Conservation (phyloP, 2,113 vertebrate species). For the Atrichornis clamosus region DNA sequence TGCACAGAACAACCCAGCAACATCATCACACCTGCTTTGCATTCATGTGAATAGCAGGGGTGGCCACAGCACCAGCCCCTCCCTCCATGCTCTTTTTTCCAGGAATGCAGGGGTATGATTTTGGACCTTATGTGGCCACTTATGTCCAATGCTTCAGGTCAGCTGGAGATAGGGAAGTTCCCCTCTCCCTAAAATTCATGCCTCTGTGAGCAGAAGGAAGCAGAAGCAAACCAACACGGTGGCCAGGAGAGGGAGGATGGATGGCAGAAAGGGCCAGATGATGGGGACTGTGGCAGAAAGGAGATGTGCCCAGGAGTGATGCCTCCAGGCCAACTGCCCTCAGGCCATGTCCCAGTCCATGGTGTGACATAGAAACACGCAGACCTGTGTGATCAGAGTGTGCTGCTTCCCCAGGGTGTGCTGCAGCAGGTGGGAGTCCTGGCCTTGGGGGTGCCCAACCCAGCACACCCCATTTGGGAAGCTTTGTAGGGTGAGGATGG, state of each 20-base stretch:
- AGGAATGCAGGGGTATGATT: not conserved
- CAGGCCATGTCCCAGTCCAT: not conserved
- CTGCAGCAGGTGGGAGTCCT: not conserved
- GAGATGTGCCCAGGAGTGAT: not conserved
- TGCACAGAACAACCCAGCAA: not conserved
- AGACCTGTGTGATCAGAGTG: not conserved
- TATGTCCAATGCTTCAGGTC: fast-evolving
- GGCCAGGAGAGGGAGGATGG: not conserved
- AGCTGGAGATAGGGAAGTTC: not conserved
- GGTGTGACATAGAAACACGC: not conserved
- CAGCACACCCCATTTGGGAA: not conserved
- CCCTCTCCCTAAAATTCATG: fast-evolving
- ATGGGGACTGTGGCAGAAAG: not conserved
- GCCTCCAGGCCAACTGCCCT: not conserved
- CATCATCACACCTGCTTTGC: fast-evolving
- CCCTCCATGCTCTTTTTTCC: not conserved
- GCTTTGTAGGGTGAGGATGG: not conserved
- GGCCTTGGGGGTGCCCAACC: fast-evolving
- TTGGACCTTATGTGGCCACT: not conserved
- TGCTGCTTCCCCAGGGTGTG: not conserved
- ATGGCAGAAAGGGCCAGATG: not conserved
- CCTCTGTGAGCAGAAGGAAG: not conserved
- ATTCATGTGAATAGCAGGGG: not conserved
- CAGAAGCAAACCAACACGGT: not conserved
- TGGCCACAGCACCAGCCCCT: not conserved